Base-by-base conservation (phyloP, 2,113 vertebrate genomes). In the Toxotes chatareus region DNA sequence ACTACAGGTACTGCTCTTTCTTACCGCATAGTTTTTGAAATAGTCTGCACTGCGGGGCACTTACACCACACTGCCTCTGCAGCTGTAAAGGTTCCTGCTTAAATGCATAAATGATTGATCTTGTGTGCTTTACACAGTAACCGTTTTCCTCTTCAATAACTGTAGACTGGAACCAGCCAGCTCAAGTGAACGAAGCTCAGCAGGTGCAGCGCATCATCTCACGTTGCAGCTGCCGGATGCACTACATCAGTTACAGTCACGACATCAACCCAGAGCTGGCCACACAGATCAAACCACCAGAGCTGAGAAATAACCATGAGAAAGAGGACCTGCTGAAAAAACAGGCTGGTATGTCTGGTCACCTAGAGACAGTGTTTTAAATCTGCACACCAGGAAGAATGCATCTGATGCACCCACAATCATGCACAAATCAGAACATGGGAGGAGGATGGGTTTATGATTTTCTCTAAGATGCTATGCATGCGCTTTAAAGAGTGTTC, bases 181-280 rank as follows among this genome's bases (percentile, higher is more conserved):
- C 97, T 0, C 97, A 99, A 88, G 96, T 96, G 23, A 97, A 98
- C 65, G 97, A 98, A 90, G 93, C 96, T 23, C 97, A 97, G 89
- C 98, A 99, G 90, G 97, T 99, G 38, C 98, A 99, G 93, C 94
- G 98, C 27, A 99, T 99, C 88, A 99, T 99, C 92, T 99, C 98
- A 0, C 98, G 98, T 64, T 99, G 98, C 93, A 99, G 95, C 91
- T 99, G 98, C 90, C 94, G 97, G 80, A 99, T 99, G 98, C 98
- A 98, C 91, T 99, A 99, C 93, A 98, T 99, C 92, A 97, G 98
- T 88, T 99, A 99, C 92, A 99, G 98, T 91, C 98, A 99, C 0
- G 98, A 99, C 89, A 97, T 99, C 23, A 96, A 98, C 94, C 97
- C 98, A 0, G 98, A 99, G 88, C 92, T 99, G 82, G 97, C 97